These are phyloP conservation scores for Condylura cristata DNA, from an alignment of 2,113 vertebrate genomes.

Conservation along the genomic window DNA sequence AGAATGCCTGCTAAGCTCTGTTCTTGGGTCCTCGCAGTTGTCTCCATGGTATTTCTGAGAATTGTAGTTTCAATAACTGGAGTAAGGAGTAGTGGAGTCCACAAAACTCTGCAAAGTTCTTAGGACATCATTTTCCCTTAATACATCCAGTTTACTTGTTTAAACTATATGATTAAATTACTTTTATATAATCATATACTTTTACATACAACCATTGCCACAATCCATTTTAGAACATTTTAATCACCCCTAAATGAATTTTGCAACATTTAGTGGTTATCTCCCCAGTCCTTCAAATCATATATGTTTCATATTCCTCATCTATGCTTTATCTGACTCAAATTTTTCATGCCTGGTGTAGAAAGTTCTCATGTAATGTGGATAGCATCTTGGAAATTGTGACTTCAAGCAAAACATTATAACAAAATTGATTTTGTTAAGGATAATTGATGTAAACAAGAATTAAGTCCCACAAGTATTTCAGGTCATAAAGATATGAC, in stretches of 20 bases:
- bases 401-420: not conserved
- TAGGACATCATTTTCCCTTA: too few species aligned
- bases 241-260: not conserved
- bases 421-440: not conserved
- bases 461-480: not conserved
- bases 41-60: too few species aligned
- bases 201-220: not conserved
- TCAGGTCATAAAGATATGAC: not conserved
- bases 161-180: not conserved
- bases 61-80: too few species aligned
- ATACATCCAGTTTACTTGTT: not conserved
- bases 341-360: not conserved
- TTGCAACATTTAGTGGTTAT: not conserved
- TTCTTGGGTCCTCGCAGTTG: too few species aligned
- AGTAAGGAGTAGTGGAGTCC: too few species aligned
- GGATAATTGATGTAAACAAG: not conserved
- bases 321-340: not conserved
- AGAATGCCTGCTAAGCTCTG: too few species aligned
- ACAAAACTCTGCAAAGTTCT: too few species aligned
- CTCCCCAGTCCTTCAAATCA: not conserved
- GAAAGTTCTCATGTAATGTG: not conserved
- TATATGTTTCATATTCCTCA: not conserved
- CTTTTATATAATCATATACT: not conserved
- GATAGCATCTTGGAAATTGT: not conserved
- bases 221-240: not conserved